A percentile compares a stretch with the other conserved stretches of the same genome.
Evolutionary conservation across 2,113 vertebrate genomes (phyloP).

Genomic region (Seriola rivoliana): DNA sequence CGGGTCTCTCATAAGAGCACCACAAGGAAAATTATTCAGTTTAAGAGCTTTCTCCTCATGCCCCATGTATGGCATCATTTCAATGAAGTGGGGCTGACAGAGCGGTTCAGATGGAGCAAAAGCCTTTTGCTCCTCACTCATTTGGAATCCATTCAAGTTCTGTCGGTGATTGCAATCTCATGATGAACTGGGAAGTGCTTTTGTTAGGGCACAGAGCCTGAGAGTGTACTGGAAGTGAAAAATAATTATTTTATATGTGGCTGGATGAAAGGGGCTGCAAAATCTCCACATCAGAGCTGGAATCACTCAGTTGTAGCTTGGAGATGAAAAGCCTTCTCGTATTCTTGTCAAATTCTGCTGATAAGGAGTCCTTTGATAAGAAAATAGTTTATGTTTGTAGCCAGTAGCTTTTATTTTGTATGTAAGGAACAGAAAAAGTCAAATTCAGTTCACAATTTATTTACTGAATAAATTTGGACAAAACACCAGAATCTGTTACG

Average conservation of each 20-base stretch:
- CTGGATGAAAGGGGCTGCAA: neutral
- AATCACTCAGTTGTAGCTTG: neutral
- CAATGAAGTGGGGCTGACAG: conserved; percentile 34
- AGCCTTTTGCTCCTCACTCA: conserved; percentile 2
- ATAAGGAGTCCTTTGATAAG: neutral
- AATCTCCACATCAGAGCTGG: neutral
- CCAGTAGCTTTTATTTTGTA: neutral
- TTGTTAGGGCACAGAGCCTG: neutral
- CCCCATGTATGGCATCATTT: conserved; percentile 37
- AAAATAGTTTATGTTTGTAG: no score
- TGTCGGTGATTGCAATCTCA: conserved; percentile 22
- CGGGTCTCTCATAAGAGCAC: conserved; percentile 2
- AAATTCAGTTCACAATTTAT: conserved; percentile 97
- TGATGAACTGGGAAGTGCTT: conserved; percentile 26
- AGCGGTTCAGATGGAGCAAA: conserved; percentile 1
- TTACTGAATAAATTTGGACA: conserved; percentile 99
- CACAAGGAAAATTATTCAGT: conserved; percentile 32
- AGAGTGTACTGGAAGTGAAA: conserved; percentile 6
- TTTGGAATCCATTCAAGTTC: conserved; percentile 37
- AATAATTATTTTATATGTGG: neutral
- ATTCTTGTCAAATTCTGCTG: neutral
- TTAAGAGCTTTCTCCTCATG: conserved; percentile 4
- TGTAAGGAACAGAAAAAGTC: conserved; percentile 59
- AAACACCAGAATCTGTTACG: conserved; percentile 99
- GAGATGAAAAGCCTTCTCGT: neutral